Conservation (phyloP, 2,797 vertebrate species). For the Lindbergichthys nudifrons region DNA sequence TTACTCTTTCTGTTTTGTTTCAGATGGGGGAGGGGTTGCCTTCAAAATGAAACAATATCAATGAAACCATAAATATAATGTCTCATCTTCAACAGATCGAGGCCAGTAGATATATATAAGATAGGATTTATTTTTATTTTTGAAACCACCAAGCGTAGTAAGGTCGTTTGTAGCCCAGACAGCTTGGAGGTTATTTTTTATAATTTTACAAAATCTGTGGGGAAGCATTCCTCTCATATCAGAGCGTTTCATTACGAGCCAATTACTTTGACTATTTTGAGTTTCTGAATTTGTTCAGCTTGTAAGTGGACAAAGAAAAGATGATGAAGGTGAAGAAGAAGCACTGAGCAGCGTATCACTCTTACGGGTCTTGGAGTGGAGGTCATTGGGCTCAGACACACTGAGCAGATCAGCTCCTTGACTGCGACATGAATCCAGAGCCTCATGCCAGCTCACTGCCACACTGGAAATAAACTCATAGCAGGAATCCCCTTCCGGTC, state of each 20-base stretch:
- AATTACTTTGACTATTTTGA: background rate
- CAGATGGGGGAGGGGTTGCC: background rate
- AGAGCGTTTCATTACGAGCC: background rate
- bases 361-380: slow-evolving; percentile 78
- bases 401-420: slow-evolving; percentile 94
- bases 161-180: background rate
- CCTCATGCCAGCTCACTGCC: slow-evolving; percentile 91
- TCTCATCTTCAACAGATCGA: background rate
- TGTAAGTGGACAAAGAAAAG: background rate
- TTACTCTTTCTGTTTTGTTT: background rate
- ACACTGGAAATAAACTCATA: slow-evolving; percentile 90
- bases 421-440: slow-evolving; percentile 91
- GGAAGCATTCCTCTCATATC: background rate
- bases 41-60: background rate
- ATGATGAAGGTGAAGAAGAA: background rate
- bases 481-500: slow-evolving; percentile 82
- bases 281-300: background rate
- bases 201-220: background rate
- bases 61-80: background rate
- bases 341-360: background rate
- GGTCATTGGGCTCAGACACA: slow-evolving; percentile 79
- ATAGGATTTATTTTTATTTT: background rate
- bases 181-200: too few relatives aligned
- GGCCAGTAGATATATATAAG: background rate
- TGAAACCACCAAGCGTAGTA: too few relatives aligned